Conservation (phyloP, 2,797 vertebrate species). For the Odontamblyopus lacepedii region DNA sequence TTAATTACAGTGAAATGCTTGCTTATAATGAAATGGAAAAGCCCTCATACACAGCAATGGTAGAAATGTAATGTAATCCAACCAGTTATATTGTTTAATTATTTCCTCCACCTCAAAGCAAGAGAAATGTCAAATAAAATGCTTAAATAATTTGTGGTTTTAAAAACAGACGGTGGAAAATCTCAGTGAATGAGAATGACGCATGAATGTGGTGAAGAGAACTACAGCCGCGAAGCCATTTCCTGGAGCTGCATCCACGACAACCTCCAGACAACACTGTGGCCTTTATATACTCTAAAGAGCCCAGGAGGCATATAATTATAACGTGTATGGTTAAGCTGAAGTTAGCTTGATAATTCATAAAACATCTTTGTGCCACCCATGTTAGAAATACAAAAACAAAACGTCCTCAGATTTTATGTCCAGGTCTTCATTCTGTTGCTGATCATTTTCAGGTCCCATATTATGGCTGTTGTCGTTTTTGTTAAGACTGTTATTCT, state of each 20-base stretch:
- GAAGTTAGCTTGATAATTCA: background rate
- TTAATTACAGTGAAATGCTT: background rate
- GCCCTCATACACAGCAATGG: background rate
- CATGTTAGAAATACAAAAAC: background rate
- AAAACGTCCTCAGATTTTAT: background rate
- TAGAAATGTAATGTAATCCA: background rate
- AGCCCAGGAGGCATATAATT: no score
- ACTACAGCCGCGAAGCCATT: constrained; percentile 43
- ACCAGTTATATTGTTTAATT: background rate
- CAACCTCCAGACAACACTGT: background rate
- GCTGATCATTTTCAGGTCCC: no score
- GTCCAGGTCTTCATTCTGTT: no score
- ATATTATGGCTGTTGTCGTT: background rate
- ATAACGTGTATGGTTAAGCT: background rate
- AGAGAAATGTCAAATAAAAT: constrained; percentile 2
- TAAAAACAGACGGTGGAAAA: constrained; percentile 15
- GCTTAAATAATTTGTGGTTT: background rate
- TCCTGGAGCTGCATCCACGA: constrained; percentile 54
- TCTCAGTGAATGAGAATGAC: constrained; percentile 11
- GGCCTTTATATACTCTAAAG: background rate
- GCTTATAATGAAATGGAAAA: background rate
- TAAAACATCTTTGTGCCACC: background rate
- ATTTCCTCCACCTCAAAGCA: background rate
- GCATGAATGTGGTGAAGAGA: constrained; percentile 39
- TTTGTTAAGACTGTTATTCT: background rate